A percentile compares a stretch with the other conserved stretches of the same genome.
Evolutionary conservation across 2,113 vertebrate genomes (phyloP).

Genomic region (Heterotis niloticus): DNA sequence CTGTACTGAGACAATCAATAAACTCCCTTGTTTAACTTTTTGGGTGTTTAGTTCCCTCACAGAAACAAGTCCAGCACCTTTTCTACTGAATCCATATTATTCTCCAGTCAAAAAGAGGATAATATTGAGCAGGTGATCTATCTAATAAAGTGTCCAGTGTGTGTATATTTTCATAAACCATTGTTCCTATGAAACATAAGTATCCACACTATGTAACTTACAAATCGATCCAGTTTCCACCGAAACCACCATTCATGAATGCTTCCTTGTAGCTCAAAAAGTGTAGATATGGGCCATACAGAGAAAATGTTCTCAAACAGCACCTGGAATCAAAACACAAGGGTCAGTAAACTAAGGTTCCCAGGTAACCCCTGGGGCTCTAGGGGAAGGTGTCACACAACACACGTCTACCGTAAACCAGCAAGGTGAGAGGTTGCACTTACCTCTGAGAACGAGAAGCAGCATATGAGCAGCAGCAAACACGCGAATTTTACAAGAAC

Average conservation of each 20-base stretch:
- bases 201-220: conserved; percentile 52
- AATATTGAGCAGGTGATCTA: background rate
- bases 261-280: conserved; percentile 87
- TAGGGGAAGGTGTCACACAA: background rate
- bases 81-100: no score
- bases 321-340: conserved; percentile 61
- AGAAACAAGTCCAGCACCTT: no score
- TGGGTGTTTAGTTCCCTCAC: no score
- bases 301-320: conserved; percentile 91
- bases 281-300: conserved; percentile 86
- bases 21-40: no score
- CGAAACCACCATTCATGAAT: conserved; percentile 98
- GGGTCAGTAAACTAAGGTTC: background rate
- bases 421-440: conserved; percentile 31
- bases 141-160: background rate
- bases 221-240: conserved; percentile 93
- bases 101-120: no score
- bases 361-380: background rate
- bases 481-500: conserved; percentile 77
- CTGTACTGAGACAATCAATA: no score
- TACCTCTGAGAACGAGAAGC: conserved; percentile 89
- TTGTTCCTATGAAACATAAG: no score
- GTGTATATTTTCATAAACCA: no score
- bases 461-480: conserved; percentile 83
- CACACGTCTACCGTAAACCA: no score